Percentiles rank a stretch among this genome's conserved stretches.
These are phyloP conservation scores for Sphinx pinastri DNA, from an alignment of 2,888 invertebrate species.

Conservation along the genomic window DNA sequence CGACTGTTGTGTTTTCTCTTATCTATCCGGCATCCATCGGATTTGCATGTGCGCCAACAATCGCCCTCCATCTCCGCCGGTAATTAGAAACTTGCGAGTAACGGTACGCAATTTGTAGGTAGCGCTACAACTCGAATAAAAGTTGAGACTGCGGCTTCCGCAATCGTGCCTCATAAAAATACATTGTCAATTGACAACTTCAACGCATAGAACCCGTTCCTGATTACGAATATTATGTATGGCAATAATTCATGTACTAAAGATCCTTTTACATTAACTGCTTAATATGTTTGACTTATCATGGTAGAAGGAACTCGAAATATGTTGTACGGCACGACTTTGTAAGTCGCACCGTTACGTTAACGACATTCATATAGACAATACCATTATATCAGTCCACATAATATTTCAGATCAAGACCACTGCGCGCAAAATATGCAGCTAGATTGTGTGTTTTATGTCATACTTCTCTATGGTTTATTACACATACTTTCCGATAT, in stretches of 20 bases:
- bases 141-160: conserved; percentile 41
- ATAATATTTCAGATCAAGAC: conserved; percentile 29
- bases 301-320: neutral
- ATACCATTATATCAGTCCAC: conserved; percentile 24
- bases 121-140: conserved; percentile 50
- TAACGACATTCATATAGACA: conserved; percentile 5
- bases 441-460: conserved; percentile 22
- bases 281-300: neutral
- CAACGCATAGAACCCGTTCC: neutral
- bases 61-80: conserved; percentile 70
- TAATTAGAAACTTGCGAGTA: conserved; percentile 79
- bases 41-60: conserved; percentile 77
- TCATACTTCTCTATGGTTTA: conserved; percentile 36
- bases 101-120: conserved; percentile 70
- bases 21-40: conserved; percentile 62
- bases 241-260: neutral
- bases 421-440: conserved; percentile 4
- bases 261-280: neutral
- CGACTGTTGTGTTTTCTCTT: conserved; percentile 33
- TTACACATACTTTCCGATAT: conserved; percentile 46
- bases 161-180: neutral
- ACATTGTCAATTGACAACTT: conserved; percentile 11
- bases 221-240: neutral
- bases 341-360: conserved; percentile 25
- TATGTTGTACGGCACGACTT: neutral